Evolutionary conservation across 2,113 vertebrate species (phyloP).

Genomic region (Condylura cristata): DNA sequence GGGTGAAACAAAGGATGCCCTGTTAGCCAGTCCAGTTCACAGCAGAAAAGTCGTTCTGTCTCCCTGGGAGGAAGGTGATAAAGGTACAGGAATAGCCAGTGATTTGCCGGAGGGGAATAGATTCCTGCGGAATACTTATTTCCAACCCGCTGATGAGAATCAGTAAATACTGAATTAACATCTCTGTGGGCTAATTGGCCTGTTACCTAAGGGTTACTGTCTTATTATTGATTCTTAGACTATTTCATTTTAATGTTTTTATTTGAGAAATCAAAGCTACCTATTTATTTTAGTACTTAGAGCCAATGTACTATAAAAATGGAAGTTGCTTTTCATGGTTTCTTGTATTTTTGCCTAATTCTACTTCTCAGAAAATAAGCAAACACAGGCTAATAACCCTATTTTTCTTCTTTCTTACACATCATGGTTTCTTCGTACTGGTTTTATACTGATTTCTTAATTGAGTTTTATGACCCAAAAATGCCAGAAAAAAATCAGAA

Average conservation of each 20-base stretch:
- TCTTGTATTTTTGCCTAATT: conserved; percentile 31
- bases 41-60: not conserved
- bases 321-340: conserved; percentile 2
- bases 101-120: not conserved
- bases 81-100: too few relatives aligned
- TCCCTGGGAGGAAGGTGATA: not conserved
- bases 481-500: conserved; percentile 46
- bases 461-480: conserved; percentile 50
- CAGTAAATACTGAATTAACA: not conserved
- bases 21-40: not conserved
- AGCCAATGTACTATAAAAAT: not conserved
- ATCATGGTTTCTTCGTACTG: conserved; percentile 44
- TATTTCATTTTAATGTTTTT: not conserved
- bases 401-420: conserved; percentile 23
- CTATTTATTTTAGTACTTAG: not conserved
- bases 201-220: not conserved
- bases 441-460: conserved; percentile 51
- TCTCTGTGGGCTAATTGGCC: not conserved
- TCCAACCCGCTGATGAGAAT: conserved; percentile 3
- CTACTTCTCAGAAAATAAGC: conserved; percentile 47
- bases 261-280: not conserved
- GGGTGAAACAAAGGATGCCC: not conserved
- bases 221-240: not conserved
- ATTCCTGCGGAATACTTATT: not conserved
- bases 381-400: conserved; percentile 40